Conservation (phyloP, 2,113 vertebrate species). For the Clarias batrachus region DNA sequence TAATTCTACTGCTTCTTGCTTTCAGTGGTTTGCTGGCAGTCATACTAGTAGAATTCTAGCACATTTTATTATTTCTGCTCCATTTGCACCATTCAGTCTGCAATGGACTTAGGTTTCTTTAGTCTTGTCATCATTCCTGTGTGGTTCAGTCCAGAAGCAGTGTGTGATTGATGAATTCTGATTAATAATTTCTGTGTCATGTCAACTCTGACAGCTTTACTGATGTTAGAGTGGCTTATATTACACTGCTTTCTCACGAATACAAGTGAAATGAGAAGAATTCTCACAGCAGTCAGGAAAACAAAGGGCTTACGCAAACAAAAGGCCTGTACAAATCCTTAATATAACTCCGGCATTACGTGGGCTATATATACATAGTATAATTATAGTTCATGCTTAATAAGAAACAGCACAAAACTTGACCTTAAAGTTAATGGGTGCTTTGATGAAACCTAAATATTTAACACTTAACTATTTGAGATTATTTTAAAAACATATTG, state of each 20-base stretch:
- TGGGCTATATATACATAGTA: not conserved
- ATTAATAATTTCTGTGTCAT: not conserved
- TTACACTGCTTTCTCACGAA: not conserved
- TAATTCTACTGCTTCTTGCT: not conserved
- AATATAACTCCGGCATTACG: constrained; percentile 21
- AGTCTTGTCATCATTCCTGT: not conserved
- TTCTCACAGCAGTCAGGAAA: not conserved
- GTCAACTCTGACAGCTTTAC: not conserved
- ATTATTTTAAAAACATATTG: not conserved
- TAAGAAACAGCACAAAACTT: not conserved
- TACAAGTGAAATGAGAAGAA: constrained; percentile 3
- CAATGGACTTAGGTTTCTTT: not conserved
- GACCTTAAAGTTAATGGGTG: not conserved
- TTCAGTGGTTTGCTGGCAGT: not conserved
- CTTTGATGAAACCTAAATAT: not conserved
- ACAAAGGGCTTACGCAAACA: constrained; percentile 14
- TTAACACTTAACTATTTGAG: not conserved
- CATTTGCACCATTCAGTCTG: not conserved
- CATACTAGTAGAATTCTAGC: not conserved
- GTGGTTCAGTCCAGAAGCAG: not conserved
- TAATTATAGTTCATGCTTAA: not conserved
- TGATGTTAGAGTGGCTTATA: not conserved
- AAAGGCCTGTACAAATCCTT: not conserved
- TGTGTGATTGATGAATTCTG: not conserved
- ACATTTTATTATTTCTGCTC: not conserved